phyloP scores from a whole-genome alignment of 2,888 invertebrate species.

The Tholera decimalis region DNA sequence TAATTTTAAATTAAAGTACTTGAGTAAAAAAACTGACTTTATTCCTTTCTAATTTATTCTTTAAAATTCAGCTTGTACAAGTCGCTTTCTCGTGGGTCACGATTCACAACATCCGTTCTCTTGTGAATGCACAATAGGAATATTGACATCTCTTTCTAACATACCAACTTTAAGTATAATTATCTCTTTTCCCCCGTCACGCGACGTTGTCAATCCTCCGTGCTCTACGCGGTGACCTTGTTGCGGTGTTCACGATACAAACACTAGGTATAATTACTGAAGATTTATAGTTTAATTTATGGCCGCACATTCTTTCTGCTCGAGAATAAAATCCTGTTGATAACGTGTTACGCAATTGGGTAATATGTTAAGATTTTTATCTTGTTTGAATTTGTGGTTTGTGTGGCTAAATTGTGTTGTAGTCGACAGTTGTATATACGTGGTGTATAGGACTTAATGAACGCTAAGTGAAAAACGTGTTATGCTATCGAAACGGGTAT shows the following conservation, averaged over 20 bases:
- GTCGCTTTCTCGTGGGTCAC: constrained; percentile 89
- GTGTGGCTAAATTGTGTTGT: constrained; percentile 36
- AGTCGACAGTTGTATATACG: constrained; percentile 41
- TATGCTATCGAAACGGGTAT: constrained; percentile 24
- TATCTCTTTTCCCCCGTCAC: constrained; percentile 70
- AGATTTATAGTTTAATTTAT: constrained; percentile 75
- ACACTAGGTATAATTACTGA: constrained; percentile 77
- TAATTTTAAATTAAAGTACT: constrained; percentile 39
- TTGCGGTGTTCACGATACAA: constrained; percentile 77
- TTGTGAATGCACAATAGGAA: constrained; percentile 87
- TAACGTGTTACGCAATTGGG: constrained; percentile 46
- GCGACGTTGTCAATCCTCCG: constrained; percentile 84
- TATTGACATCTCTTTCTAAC: constrained; percentile 76
- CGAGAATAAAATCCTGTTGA: constrained; percentile 56
- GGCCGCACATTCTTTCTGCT: constrained; percentile 61
- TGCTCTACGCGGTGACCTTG: constrained; percentile 84
- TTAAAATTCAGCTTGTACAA: constrained; percentile 81
- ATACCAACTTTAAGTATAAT: constrained; percentile 31
- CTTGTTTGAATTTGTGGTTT: constrained; percentile 27
- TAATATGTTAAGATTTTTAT: constrained; percentile 51
- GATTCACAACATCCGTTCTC: constrained; percentile 88
- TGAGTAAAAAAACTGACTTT: constrained; percentile 40
- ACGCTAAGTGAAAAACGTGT: constrained; percentile 45
- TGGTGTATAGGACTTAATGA: constrained; percentile 29
- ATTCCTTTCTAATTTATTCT: constrained; percentile 86